Conservation (phyloP, 2,113 vertebrate species). For the Laterallus jamaicensis region DNA sequence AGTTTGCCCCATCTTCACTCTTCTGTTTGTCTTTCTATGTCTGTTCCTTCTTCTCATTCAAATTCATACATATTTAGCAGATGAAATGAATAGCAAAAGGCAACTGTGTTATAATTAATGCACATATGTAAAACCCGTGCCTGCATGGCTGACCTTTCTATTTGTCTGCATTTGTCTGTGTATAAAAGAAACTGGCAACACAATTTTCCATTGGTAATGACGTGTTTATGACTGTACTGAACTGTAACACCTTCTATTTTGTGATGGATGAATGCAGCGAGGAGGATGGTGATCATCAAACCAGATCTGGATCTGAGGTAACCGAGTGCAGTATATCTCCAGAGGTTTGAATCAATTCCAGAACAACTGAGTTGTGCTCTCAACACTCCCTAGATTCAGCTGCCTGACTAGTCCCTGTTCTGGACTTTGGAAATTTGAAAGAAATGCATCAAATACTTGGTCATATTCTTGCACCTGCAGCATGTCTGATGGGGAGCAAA, state of each 20-base stretch:
- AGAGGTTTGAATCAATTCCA: constrained; percentile 5
- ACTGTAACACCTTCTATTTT: constrained; percentile 38
- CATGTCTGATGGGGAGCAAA: neutral
- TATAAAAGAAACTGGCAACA: constrained; percentile 64
- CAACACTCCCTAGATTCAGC: neutral
- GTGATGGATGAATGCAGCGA: constrained; percentile 25
- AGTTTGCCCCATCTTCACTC: neutral
- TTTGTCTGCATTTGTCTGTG: constrained; percentile 69
- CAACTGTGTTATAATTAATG: constrained; percentile 70
- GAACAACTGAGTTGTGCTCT: neutral
- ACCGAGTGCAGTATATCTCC: neutral
- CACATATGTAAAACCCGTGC: constrained; percentile 69
- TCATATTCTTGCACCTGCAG: neutral
- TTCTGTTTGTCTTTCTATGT: neutral
- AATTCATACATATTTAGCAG: constrained; percentile 58
- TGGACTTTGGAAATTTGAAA: neutral
- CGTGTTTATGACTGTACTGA: constrained; percentile 48
- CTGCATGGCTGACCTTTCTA: constrained; percentile 72
- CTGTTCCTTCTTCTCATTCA: constrained; percentile 32
- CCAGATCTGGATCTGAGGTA: constrained; percentile 29
- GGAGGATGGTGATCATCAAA: neutral
- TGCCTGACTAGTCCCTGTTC: neutral
- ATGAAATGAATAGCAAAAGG: constrained; percentile 40
- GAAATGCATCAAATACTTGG: neutral
- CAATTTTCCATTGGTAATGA: constrained; percentile 66